phyloP scores from a whole-genome alignment of 2,797 vertebrate genomes.

The Carcharodon carcharias region DNA sequence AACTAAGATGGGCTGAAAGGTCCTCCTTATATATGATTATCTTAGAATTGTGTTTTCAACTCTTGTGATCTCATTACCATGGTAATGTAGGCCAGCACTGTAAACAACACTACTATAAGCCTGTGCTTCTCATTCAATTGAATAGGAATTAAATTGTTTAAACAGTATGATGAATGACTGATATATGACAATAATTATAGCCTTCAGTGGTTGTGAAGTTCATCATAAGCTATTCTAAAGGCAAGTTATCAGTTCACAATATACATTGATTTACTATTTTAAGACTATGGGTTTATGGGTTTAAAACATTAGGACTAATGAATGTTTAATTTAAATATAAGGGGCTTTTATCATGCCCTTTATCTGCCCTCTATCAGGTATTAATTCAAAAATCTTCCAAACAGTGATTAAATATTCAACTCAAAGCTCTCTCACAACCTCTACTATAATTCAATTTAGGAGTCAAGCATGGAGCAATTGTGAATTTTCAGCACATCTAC shows the following conservation, averaged over 20 bases:
- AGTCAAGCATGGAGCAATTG: background rate
- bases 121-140: background rate
- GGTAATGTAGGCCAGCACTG: background rate
- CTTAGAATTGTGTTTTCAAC: background rate
- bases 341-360: background rate
- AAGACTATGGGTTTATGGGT: background rate
- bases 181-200: conserved; percentile 5
- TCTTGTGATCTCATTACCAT: background rate
- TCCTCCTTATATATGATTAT: background rate
- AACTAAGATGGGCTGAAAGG: background rate
- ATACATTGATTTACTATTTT: conserved; percentile 10
- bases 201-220: background rate
- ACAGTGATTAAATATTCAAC: background rate
- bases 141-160: conserved; percentile 19
- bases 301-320: background rate
- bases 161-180: conserved; percentile 4
- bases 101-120: background rate
- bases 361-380: background rate
- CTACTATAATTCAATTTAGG: background rate
- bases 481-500: background rate
- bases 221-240: background rate
- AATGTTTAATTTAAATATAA: background rate
- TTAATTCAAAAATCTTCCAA: background rate
- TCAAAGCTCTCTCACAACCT: background rate
- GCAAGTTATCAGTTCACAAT: background rate